Conservation (phyloP, 2,888 invertebrate species). For the Melanotus villosus region DNA sequence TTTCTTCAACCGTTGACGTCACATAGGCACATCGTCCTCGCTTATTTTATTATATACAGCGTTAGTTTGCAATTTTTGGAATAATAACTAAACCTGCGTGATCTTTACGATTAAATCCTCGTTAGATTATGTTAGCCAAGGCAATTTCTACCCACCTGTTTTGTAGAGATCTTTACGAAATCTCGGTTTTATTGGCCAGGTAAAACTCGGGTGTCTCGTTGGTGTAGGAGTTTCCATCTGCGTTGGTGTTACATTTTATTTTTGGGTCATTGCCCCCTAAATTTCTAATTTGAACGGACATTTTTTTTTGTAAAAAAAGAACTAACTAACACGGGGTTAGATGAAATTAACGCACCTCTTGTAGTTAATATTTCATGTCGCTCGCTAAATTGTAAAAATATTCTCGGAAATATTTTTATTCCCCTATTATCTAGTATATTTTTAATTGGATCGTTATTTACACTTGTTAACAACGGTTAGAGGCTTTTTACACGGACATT, state of each 20-base stretch:
- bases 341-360: constrained; percentile 1
- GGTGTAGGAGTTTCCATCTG: constrained; percentile 60
- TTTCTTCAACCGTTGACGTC: constrained; percentile 25
- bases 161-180: constrained; percentile 60
- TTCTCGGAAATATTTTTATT: constrained; percentile 36
- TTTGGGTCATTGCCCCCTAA: constrained; percentile 61
- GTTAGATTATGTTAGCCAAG: constrained; percentile 46
- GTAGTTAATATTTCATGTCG: not conserved
- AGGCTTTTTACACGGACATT: constrained; percentile 35
- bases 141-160: constrained; percentile 58
- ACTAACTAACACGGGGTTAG: constrained; percentile 14
- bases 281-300: constrained; percentile 37
- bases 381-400: constrained; percentile 21
- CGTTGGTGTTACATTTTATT: constrained; percentile 63
- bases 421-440: constrained; percentile 29
- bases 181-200: constrained; percentile 60
- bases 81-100: constrained; percentile 19
- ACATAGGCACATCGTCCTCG: constrained; percentile 17
- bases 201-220: constrained; percentile 53
- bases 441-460: constrained; percentile 46
- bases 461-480: constrained; percentile 40
- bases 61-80: constrained; percentile 41
- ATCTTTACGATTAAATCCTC: constrained; percentile 29
- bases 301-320: no score
- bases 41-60: constrained; percentile 10